Evolutionary conservation across 2,888 invertebrate species (phyloP), one percentile per base, ranked within the genome.

Genomic region (Gibbula magus): DNA sequence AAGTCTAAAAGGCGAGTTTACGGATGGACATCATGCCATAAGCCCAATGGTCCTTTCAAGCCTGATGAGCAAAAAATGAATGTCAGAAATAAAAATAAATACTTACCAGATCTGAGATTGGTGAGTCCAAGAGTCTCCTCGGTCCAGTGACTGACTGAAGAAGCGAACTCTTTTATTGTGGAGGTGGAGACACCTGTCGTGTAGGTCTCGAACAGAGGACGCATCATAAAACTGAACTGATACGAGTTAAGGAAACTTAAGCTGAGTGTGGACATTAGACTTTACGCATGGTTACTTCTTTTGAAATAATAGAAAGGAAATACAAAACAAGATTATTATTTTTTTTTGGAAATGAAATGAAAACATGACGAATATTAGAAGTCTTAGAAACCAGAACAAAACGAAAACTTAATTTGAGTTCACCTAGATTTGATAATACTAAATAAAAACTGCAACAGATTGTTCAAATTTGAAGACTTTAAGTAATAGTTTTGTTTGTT

Each of bases 91-190:
- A 45, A 8, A 4, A 45, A 45, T 61, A 29, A 18, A 35, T 70
- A 16, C 45, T 35, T 74, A 74, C 74, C 74, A 51, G 74, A 74
- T 74, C 74, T 74, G 25, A 74, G 74, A 51, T 74, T 74, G 45
- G 25, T 25, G 39, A 74, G 74, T 22, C 74, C 74, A 0, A 74
- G 74, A 4, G 51, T 74, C 1, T 74, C 51, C 13, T 51, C 25
- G 5, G 74, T 74, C 74, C 74, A 74, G 25, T 35, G 74, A 10
- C 74, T 20, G 25, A 74, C 51, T 0, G 74, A 45, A 2, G 74
- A 25, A 45, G 51, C 10, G 52, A 74, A 74, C 18, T 39, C 45
- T 25, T 51, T 10, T 10, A 74, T 20, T 7, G 74, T 51, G 20
- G 74, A 74, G 25, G 74, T 74, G 8, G 74, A 74, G 7, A 74